A percentile compares a stretch with the other conserved stretches of the same genome.
These are phyloP conservation scores for Heloderma charlesbogerti DNA, from an alignment of 2,113 vertebrate genomes.

Conservation along the genomic window DNA sequence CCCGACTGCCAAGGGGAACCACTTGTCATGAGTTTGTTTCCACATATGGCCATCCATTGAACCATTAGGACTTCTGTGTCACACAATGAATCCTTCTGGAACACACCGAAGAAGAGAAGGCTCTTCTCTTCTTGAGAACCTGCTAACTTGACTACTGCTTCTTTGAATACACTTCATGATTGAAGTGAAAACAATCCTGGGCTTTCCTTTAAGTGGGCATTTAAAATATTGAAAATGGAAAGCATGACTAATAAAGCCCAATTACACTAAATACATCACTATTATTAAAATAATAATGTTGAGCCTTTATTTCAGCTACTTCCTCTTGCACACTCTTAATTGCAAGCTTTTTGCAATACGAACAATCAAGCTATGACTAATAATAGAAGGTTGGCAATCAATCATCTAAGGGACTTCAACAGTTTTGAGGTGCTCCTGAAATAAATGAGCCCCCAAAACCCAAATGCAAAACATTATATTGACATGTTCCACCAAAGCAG, in stretches of 20 bases:
- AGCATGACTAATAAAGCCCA: conserved; percentile 47
- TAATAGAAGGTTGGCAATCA: conserved; percentile 37
- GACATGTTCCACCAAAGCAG: not conserved
- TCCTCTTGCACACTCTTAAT: conserved; percentile 16
- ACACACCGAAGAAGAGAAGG: no score
- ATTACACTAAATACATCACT: conserved; percentile 35
- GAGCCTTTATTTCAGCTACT: conserved; percentile 31
- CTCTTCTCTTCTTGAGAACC: not conserved
- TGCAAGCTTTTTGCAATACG: not conserved
- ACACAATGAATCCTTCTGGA: not conserved
- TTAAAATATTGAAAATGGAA: conserved; percentile 31
- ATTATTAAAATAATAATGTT: conserved; percentile 49
- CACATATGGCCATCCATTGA: not conserved
- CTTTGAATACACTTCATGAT: not conserved
- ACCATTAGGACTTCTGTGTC: no score
- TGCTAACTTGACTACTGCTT: not conserved
- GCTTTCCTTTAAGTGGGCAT: conserved; percentile 34
- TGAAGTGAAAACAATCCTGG: conserved; percentile 5
- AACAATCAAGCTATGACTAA: conserved; percentile 6
- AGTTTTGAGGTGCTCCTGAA: not conserved
- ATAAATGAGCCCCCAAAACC: not conserved
- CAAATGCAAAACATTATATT: not conserved
- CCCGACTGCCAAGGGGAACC: no score
- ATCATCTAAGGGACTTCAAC: conserved; percentile 23
- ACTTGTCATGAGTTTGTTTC: not conserved